Base-by-base conservation (phyloP, 2,888 invertebrate species). In the Lasioglossum marginatum region DNA sequence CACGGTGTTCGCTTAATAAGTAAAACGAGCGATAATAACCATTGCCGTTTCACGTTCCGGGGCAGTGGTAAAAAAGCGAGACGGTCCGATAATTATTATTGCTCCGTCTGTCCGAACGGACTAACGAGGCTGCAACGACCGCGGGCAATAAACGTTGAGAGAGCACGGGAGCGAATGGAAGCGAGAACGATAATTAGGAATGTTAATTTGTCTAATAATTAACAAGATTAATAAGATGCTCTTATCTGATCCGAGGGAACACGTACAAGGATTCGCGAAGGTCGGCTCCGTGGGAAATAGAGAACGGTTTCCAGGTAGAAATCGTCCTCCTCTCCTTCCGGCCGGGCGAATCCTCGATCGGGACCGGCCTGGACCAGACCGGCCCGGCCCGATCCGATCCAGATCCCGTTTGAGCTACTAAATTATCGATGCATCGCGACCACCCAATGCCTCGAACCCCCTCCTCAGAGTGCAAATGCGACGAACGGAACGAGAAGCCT, bases 201-300 rank as follows among this genome's bases (percentile, higher is more conserved):
- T 89, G 89, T 87, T 89, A 89, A 89, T 89, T 89, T 78, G 83
- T 89, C 87, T 89, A 89, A 89, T 89, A 89, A 89, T 89, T 87
- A 89, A 83, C 72, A 52, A 78, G 89, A 87, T 89, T 89, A 89
- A 89, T 89, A 87, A 89, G 79, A 79, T 75, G 76, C 31, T 63
- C 79, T 87, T 87, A 89, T 89, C 89, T 81, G 89, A 89, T 89
- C 48, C 81, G 40, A 8, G 72, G n/a, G 70, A 75, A 83, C 77
- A 77, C 86, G 81, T 72, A 75, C 74, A 76, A 88, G 83, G 79
- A 88, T 72, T 71, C 81, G 79, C 88, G 88, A 86, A 81, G 88
- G 86, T 88, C 86, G 88, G 48, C 75, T 63, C 60, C 77, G 88
- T 83, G 86, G 86, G 86, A 86, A 86, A 83, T 72, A 68, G 76